Evolutionary conservation across 2,888 invertebrate species (phyloP).

Genomic region (Tipula confusa): DNA sequence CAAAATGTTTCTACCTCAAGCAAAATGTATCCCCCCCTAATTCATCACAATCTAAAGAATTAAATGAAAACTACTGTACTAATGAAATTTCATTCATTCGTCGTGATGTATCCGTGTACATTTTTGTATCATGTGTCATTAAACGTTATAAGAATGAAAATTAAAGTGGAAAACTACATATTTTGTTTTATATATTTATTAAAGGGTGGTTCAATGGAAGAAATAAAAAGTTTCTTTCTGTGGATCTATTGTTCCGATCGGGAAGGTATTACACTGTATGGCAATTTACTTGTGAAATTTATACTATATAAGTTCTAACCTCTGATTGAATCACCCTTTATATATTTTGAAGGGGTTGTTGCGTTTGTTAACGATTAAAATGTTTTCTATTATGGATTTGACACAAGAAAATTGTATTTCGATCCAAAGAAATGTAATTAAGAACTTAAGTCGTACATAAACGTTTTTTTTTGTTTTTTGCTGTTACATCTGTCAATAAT

Average conservation of each 20-base stretch:
- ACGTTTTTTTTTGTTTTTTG: not conserved
- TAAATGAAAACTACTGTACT: not conserved
- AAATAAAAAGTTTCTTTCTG: too few species aligned
- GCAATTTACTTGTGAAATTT: not conserved
- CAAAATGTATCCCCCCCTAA: not conserved
- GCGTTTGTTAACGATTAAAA: not conserved
- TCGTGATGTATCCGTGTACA: not conserved
- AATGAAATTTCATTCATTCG: not conserved
- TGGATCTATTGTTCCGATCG: too few species aligned
- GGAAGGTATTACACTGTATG: too few species aligned
- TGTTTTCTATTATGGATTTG: not conserved
- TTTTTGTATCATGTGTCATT: conserved; percentile 8
- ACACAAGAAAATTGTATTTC: conserved; percentile 14
- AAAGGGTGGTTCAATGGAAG: too few species aligned
- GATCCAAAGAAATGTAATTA: not conserved
- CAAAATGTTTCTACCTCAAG: not conserved
- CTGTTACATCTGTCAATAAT: conserved; percentile 7
- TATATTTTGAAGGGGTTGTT: not conserved
- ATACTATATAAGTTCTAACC: too few species aligned
- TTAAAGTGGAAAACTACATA: not conserved
- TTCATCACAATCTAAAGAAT: not conserved
- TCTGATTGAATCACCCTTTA: too few species aligned
- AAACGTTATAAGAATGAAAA: not conserved
- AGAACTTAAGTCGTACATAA: not conserved
- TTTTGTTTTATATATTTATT: too few species aligned